These are phyloP conservation scores for Genyomyrus donnyi DNA, from an alignment of 2,113 vertebrate species.

Conservation along the genomic window DNA sequence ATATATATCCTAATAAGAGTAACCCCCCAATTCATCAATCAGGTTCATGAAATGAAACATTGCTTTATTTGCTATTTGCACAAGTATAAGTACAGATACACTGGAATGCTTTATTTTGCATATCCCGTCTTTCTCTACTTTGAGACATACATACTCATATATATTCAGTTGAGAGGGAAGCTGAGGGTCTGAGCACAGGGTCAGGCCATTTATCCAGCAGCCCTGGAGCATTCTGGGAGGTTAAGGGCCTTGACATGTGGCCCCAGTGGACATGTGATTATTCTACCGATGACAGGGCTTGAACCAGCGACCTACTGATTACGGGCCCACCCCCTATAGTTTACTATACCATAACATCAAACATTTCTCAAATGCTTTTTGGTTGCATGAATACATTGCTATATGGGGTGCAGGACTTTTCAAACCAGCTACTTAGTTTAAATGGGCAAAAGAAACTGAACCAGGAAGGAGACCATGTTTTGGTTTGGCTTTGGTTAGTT, in stretches of 20 bases:
- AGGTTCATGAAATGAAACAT: neutral
- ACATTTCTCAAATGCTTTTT: neutral
- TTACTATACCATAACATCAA: neutral
- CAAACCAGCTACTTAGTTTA: neutral
- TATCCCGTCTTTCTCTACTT: neutral
- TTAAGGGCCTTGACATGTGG: neutral
- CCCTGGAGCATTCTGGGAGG: neutral
- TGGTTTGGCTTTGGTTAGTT: neutral
- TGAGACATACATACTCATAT: neutral
- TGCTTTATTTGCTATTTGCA: neutral
- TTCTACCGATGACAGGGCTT: neutral
- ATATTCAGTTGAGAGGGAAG: neutral
- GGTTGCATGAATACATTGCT: neutral
- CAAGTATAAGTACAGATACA: neutral
- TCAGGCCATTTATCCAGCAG: neutral
- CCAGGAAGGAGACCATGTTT: neutral
- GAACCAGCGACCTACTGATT: neutral
- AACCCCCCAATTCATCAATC: neutral
- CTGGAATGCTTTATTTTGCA: neutral
- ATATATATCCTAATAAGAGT: neutral
- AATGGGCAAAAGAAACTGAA: neutral
- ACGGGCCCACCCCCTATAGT: neutral
- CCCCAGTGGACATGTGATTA: neutral
- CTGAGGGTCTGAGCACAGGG: neutral
- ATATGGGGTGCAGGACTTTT: neutral